A percentile compares a stretch with the other conserved stretches of the same genome.
phyloP scores from a whole-genome alignment of 2,888 invertebrate genomes.

The Nyleta sp. region DNA sequence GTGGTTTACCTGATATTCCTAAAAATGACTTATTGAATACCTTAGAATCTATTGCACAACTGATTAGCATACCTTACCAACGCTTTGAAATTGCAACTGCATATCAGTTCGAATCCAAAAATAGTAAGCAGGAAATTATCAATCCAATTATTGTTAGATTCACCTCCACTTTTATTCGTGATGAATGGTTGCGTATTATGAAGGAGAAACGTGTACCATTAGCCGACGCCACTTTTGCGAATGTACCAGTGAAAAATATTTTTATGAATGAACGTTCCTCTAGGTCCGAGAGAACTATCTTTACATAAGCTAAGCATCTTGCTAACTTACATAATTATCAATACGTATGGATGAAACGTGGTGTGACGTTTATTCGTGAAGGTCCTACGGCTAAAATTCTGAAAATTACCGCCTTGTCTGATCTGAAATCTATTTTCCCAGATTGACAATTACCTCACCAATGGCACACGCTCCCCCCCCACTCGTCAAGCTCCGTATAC shows the following conservation, averaged over 20 bases:
- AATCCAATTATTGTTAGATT: not conserved
- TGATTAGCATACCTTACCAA: not conserved
- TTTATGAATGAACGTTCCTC: slow-evolving; percentile 5
- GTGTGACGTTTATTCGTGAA: not conserved
- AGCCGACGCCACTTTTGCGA: not conserved
- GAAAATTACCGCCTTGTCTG: too few species aligned
- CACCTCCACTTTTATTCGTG: not conserved
- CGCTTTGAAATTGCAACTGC: not conserved
- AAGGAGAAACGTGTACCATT: not conserved
- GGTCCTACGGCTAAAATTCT: too few species aligned
- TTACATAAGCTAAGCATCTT: not conserved
- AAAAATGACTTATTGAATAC: too few species aligned
- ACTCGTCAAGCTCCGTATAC: too few species aligned
- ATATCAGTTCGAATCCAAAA: not conserved
- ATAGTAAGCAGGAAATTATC: not conserved
- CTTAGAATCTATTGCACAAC: not conserved
- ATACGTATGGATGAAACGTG: slow-evolving; percentile 11
- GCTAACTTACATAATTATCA: not conserved
- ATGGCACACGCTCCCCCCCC: too few species aligned
- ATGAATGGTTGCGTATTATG: not conserved
- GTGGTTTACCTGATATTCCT: too few species aligned
- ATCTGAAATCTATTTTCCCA: too few species aligned
- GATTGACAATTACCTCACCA: too few species aligned
- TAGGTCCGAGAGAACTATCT: not conserved
- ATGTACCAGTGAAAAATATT: not conserved